A percentile compares a stretch with the other conserved stretches of the same genome.
phyloP scores from a whole-genome alignment of 2,888 invertebrate species.

The Drosophila paracracens region DNA sequence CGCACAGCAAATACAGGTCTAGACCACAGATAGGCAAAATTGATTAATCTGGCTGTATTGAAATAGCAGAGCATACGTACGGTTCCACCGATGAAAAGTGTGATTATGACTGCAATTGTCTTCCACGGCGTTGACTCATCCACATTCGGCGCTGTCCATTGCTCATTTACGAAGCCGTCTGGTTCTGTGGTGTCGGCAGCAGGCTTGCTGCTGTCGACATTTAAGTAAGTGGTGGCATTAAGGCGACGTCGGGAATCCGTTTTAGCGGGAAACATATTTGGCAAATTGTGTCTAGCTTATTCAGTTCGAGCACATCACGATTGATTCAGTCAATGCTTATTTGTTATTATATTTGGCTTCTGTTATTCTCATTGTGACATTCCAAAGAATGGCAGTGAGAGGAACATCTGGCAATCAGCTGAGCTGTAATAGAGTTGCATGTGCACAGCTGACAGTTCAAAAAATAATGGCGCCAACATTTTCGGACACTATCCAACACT shows the following conservation, averaged over 20 bases:
- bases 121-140: conserved; percentile 62
- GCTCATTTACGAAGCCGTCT: conserved; percentile 67
- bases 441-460: not conserved
- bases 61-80: conserved; percentile 36
- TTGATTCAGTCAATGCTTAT: not conserved
- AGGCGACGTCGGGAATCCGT: conserved; percentile 61
- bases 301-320: conserved; percentile 1
- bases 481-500: not conserved
- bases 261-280: conserved; percentile 55
- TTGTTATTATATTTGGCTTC: not conserved
- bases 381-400: not conserved
- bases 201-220: conserved; percentile 40
- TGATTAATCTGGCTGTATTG: not conserved
- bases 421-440: conserved; percentile 25
- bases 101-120: conserved; percentile 60
- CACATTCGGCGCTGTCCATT: conserved; percentile 47
- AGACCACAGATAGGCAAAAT: not conserved
- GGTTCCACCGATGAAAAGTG: conserved; percentile 52
- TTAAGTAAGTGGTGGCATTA: conserved; percentile 28
- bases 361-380: not conserved
- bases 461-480: not conserved
- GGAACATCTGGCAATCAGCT: conserved; percentile 39
- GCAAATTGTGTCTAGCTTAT: conserved; percentile 14
- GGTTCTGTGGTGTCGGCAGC: conserved; percentile 33
- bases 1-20: conserved; percentile 62